phyloP scores from a whole-genome alignment of 2,113 vertebrate species.

The Sander vitreus region DNA sequence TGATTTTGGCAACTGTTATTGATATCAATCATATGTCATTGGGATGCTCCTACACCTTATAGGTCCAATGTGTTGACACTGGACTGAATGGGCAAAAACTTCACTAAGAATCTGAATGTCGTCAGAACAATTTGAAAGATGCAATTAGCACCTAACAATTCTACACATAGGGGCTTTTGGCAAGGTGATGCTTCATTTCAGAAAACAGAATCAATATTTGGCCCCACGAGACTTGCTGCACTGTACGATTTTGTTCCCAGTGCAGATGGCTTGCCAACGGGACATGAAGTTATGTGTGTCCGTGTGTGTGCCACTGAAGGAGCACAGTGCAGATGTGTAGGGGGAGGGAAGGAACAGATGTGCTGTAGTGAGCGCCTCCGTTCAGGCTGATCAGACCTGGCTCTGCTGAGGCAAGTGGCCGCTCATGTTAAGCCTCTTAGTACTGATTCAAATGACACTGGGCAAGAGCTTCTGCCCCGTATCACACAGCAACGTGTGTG shows the following conservation, averaged over 20 bases:
- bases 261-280: slow-evolving; percentile 16
- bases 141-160: background rate
- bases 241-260: background rate
- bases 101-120: background rate
- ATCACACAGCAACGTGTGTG: slow-evolving; percentile 23
- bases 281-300: background rate
- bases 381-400: slow-evolving; percentile 25
- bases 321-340: slow-evolving; percentile 41
- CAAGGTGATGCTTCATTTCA: background rate
- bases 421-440: slow-evolving; percentile 81
- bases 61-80: background rate
- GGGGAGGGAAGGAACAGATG: slow-evolving; percentile 57
- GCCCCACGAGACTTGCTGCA: background rate
- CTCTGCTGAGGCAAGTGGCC: slow-evolving; percentile 70
- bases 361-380: slow-evolving; percentile 23
- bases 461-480: slow-evolving; percentile 42
- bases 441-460: slow-evolving; percentile 70
- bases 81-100: background rate
- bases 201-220: background rate
- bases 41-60: background rate
- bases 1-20: background rate
- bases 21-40: background rate
- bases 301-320: slow-evolving; percentile 6
- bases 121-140: background rate
- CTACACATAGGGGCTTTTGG: background rate